Percentiles rank a stretch among this genome's conserved stretches.
Evolutionary conservation across 2,888 invertebrate genomes (phyloP).

Genomic region (Metellina segmentata): DNA sequence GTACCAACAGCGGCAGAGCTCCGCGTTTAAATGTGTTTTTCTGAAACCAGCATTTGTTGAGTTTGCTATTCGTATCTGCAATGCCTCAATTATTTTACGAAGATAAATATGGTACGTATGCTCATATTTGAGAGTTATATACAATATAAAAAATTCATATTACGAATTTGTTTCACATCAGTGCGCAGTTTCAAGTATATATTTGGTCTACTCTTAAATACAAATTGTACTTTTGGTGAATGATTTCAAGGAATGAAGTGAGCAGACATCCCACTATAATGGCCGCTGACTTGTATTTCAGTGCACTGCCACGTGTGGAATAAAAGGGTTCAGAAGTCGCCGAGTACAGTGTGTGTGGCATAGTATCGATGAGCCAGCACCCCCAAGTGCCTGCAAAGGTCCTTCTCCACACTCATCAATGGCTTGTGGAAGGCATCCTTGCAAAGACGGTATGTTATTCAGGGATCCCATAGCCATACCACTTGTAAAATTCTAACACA

Average conservation of each 20-base stretch:
- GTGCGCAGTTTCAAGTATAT: too few relatives aligned
- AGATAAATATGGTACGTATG: too few relatives aligned
- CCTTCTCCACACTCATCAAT: constrained; percentile 88
- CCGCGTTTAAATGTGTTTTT: too few relatives aligned
- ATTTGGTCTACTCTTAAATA: background rate
- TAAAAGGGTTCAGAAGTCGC: constrained; percentile 91
- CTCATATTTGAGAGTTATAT: too few relatives aligned
- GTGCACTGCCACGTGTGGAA: constrained; percentile 92
- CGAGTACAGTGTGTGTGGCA: constrained; percentile 96
- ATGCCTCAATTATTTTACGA: too few relatives aligned
- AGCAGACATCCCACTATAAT: background rate
- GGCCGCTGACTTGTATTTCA: constrained; percentile 62
- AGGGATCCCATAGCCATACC: background rate
- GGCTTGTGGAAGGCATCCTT: constrained; percentile 85
- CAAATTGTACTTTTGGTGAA: background rate
- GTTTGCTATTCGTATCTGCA: too few relatives aligned
- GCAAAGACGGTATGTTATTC: constrained; percentile 66
- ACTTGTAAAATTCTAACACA: too few relatives aligned
- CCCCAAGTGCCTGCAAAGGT: constrained; percentile 90
- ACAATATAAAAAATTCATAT: too few relatives aligned
- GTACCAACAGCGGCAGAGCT: too few relatives aligned
- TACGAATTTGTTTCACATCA: too few relatives aligned
- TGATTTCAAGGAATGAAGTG: background rate
- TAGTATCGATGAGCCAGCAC: constrained; percentile 89
- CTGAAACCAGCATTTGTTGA: too few relatives aligned